Base-by-base conservation (phyloP, 1,140 invertebrate genomes). In the Drosophila novamexicana region DNA sequence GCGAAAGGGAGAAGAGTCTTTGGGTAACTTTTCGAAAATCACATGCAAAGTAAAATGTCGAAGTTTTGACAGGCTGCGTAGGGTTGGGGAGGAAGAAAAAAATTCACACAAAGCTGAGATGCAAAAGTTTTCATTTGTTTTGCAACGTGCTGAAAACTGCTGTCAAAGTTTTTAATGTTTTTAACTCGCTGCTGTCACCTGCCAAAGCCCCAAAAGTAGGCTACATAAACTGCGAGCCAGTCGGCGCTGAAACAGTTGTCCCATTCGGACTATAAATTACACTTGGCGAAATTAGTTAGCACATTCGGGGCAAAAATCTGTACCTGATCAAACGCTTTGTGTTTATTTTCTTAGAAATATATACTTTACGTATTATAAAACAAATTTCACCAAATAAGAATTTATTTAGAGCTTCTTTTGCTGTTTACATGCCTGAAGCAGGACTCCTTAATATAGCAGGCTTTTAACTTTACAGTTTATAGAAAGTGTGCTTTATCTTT, bases 131-230 rank as follows among this genome's bases (percentile, higher is more conserved):
- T 81, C 78, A 80, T 85, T 84, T 84, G 81, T 85, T 85, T 84
- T 82, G 74, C 53, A 66, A 76, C 57, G 73, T 77, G 65, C 81
- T 74, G 72, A 77, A 70, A 85, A 80, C 77, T 77, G 81, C 81
- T 85, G 81, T 84, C 81, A 84, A 84, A 84, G 77, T 84, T 84
- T 84, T 84, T 81, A 84, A 84, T 84, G 81, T 84, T 81, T 84
- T 85, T 80, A 81, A 84, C 81, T 84, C 73, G 74, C 63, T 70
- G 77, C 81, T 80, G 81, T 80, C 81, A 85, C 81, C 80, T 81
- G 81, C 59, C 67, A 70, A 63, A 47, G 18, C 49, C 22, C 49
- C 12, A 70, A 61, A 52, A 69, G 66, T 69, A 69, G 66, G 57
- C 66, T 61, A 71, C 56, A 71, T 39, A 70, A 75, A 75, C 53